Percentiles rank a stretch among this genome's conserved stretches.
Conservation (phyloP, 2,888 invertebrate species). For the Iphiclides podalirius region DNA sequence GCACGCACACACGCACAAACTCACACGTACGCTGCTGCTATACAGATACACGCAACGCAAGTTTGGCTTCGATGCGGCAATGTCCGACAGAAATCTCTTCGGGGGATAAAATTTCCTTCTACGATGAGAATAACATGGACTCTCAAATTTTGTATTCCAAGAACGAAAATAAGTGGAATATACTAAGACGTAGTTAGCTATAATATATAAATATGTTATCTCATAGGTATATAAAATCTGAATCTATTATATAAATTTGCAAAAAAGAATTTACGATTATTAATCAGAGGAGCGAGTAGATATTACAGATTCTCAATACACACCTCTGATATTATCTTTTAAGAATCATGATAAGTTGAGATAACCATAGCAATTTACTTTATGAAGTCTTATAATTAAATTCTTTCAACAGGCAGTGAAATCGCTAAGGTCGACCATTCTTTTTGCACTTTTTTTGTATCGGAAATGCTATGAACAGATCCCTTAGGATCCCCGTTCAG, state of each 20-base stretch:
- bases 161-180: not conserved
- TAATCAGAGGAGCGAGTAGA: too few species aligned
- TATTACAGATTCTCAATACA: too few species aligned
- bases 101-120: conserved; percentile 71
- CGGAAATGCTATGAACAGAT: conserved; percentile 29
- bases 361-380: not conserved
- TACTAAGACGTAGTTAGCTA: conserved; percentile 10
- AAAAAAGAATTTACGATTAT: too few species aligned
- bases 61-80: conserved; percentile 44
- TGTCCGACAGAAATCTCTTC: conserved; percentile 70
- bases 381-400: not conserved
- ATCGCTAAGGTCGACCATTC: not conserved
- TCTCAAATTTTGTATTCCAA: not conserved
- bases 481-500: conserved; percentile 47
- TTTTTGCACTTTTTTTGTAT: conserved; percentile 12
- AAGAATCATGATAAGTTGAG: too few species aligned
- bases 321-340: too few species aligned
- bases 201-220: too few species aligned
- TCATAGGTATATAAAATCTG: too few species aligned
- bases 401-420: not conserved
- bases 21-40: conserved; percentile 29
- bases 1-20: conserved; percentile 31
- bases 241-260: too few species aligned
- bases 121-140: conserved; percentile 60
- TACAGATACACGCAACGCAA: conserved; percentile 37